These are phyloP conservation scores for Myanophis thanlyinensis DNA, from an alignment of 2,113 vertebrate genomes.

Conservation along the genomic window DNA sequence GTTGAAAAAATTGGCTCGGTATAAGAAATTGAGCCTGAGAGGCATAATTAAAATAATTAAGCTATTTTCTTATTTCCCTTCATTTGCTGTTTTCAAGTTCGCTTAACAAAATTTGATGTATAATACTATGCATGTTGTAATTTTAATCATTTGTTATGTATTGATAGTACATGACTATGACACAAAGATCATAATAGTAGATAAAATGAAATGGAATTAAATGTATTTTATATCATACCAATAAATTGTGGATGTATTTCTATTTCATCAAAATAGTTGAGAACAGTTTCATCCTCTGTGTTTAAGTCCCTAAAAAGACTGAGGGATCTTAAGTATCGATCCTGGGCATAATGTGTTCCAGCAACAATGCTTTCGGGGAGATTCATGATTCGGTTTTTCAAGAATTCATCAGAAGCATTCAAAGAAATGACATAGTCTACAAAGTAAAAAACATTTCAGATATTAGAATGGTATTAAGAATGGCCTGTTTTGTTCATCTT, in stretches of 20 bases:
- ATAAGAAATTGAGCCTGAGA: neutral
- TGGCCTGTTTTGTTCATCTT: neutral
- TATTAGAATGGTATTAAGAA: neutral
- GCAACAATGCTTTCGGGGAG: slow-evolving; percentile 79
- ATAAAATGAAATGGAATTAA: neutral
- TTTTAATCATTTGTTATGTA: neutral
- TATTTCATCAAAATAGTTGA: slow-evolving; percentile 86
- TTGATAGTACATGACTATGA: neutral
- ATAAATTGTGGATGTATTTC: slow-evolving; percentile 77
- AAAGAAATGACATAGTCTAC: slow-evolving; percentile 84
- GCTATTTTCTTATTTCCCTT: neutral
- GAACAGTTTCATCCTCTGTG: slow-evolving; percentile 72
- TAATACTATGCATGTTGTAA: neutral
- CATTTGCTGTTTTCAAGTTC: neutral
- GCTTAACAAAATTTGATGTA: neutral
- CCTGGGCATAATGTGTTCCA: slow-evolving; percentile 77
- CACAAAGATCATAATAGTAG: neutral
- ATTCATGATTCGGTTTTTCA: slow-evolving; percentile 85
- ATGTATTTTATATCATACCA: slow-evolving; percentile 69
- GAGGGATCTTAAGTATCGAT: slow-evolving; percentile 74
- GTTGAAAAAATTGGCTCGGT: neutral
- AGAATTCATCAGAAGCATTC: slow-evolving; percentile 81
- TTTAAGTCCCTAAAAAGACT: slow-evolving; percentile 74
- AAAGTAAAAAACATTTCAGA: slow-evolving; percentile 9
- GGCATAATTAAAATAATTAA: neutral